Evolutionary conservation across 2,888 invertebrate genomes (phyloP).

Genomic region (Lampropteryx suffumata): DNA sequence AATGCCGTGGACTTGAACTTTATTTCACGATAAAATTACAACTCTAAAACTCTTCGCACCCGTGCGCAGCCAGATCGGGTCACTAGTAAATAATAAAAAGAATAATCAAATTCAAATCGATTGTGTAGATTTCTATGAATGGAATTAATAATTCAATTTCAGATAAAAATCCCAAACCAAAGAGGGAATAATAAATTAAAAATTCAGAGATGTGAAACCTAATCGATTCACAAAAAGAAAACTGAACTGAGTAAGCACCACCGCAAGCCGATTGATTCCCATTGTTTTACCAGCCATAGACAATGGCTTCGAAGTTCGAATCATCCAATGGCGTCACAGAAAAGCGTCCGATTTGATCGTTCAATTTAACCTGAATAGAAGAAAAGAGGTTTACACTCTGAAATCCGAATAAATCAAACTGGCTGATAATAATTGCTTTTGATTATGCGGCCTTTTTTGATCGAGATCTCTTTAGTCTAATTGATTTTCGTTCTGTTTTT

Average conservation of each 20-base stretch:
- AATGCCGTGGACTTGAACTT: no score
- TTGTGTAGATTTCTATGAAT: no score
- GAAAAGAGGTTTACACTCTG: conserved; percentile 74
- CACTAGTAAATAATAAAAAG: no score
- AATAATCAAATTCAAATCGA: no score
- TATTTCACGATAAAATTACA: no score
- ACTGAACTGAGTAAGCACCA: conserved; percentile 39
- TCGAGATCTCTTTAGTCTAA: conserved; percentile 47
- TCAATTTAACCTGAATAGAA: conserved; percentile 73
- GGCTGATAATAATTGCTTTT: conserved; percentile 64
- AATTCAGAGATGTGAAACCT: conserved; percentile 7
- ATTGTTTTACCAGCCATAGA: conserved; percentile 54
- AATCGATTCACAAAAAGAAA: conserved; percentile 31
- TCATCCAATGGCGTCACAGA: conserved; percentile 22
- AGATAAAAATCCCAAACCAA: not conserved
- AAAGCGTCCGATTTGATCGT: conserved; percentile 62
- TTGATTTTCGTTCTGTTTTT: conserved; percentile 42
- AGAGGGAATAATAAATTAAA: conserved; percentile 3
- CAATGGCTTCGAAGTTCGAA: conserved; percentile 25
- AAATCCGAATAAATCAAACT: conserved; percentile 72
- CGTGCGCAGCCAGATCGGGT: no score
- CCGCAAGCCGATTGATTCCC: conserved; percentile 56
- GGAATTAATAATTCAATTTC: not conserved
- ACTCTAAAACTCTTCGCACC: no score
- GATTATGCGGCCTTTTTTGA: conserved; percentile 50